Evolutionary conservation across 2,797 vertebrate genomes (phyloP).

Genomic region (Enteromius unitaeniatus): DNA sequence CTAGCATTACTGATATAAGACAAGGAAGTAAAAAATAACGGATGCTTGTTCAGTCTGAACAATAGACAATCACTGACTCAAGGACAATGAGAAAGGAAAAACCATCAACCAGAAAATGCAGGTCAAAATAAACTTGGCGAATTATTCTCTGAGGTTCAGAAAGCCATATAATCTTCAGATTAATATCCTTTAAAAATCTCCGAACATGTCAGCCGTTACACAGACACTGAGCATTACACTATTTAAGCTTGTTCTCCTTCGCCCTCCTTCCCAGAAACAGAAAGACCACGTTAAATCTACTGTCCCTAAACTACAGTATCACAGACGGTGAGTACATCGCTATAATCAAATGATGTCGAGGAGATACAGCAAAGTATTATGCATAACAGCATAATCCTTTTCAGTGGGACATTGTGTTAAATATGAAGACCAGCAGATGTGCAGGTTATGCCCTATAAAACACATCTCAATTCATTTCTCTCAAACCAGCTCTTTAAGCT

Average conservation of each 20-base stretch:
- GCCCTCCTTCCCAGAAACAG: neutral
- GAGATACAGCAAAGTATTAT: neutral
- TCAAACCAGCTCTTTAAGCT: slow-evolving; percentile 25
- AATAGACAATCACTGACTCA: slow-evolving; percentile 33
- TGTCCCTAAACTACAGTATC: neutral
- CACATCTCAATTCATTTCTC: neutral
- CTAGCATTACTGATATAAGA: slow-evolving; percentile 24
- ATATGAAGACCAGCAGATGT: slow-evolving; percentile 19
- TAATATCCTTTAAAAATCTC: slow-evolving; percentile 40
- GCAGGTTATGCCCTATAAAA: slow-evolving; percentile 12
- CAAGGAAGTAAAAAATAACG: slow-evolving; percentile 19
- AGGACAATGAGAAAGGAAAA: slow-evolving; percentile 29
- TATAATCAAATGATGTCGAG: neutral
- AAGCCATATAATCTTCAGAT: slow-evolving; percentile 38
- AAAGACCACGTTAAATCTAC: neutral
- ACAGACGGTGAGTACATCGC: neutral
- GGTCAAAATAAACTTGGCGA: slow-evolving; percentile 34
- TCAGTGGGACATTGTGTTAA: neutral
- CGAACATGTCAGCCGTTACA: slow-evolving; percentile 39
- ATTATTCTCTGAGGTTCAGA: slow-evolving; percentile 49
- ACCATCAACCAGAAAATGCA: slow-evolving; percentile 37
- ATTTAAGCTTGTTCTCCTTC: slow-evolving; percentile 3
- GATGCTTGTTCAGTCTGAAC: slow-evolving; percentile 8
- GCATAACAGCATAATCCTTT: neutral
- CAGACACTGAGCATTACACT: slow-evolving; percentile 13